These are phyloP conservation scores for Crematogaster levior DNA, from an alignment of 2,888 invertebrate species.

Conservation along the genomic window DNA sequence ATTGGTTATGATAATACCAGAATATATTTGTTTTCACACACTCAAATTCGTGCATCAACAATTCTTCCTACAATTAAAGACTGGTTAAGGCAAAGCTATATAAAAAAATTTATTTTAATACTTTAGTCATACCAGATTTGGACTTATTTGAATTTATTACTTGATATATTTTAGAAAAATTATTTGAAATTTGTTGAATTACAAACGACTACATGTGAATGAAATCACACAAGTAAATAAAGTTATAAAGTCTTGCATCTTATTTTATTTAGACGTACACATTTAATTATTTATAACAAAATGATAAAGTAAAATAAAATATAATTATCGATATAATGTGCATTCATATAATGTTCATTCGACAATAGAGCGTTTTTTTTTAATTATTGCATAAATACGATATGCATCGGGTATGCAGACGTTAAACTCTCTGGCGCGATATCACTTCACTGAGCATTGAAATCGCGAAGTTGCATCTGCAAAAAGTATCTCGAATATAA, in stretches of 20 bases:
- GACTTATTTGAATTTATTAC: not conserved
- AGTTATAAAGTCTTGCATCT: not conserved
- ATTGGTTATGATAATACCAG: not conserved
- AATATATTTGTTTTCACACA: not conserved
- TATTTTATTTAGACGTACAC: not conserved
- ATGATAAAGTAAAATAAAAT: not conserved
- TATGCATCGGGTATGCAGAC: constrained; percentile 50
- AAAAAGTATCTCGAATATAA: not conserved
- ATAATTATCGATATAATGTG: not conserved
- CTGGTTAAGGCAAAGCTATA: not conserved
- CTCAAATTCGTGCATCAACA: not conserved
- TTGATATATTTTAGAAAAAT: not conserved
- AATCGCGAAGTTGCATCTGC: constrained; percentile 34
- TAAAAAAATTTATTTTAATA: not conserved
- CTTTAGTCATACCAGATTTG: not conserved
- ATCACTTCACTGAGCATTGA: constrained; percentile 47
- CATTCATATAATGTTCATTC: no score
- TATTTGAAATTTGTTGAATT: not conserved
- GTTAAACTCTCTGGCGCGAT: constrained; percentile 61
- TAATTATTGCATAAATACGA: not conserved
- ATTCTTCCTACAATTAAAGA: constrained; percentile 22
- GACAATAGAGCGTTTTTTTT: not conserved
- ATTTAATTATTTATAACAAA: not conserved
- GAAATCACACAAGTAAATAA: no score
- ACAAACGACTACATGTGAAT: not conserved